Percentiles rank a stretch among this genome's conserved stretches.
phyloP scores from a whole-genome alignment of 1,140 invertebrate species.

The Halesus radiatus region DNA sequence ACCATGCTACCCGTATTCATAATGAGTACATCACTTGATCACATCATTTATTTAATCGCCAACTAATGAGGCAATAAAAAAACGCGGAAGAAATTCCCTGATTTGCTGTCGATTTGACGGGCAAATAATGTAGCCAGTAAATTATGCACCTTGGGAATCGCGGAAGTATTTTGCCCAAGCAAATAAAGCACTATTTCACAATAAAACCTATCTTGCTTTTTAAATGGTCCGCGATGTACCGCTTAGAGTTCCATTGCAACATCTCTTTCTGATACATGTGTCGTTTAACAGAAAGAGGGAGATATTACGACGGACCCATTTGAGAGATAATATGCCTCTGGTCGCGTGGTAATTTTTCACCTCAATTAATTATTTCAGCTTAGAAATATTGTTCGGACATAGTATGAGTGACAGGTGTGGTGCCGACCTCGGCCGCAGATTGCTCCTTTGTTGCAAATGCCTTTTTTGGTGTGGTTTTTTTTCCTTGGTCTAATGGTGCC shows the following conservation, averaged over 20 bases:
- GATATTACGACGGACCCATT: no score
- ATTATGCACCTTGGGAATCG: conserved; percentile 23
- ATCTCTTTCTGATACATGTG: no score
- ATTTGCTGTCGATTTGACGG: conserved; percentile 7
- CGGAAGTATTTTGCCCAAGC: conserved; percentile 10
- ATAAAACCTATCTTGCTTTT: conserved; percentile 11
- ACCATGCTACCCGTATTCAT: not conserved
- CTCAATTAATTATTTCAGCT: not conserved
- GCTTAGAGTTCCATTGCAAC: no score
- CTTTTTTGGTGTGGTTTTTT: not conserved
- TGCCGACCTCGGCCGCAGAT: not conserved
- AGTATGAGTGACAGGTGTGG: not conserved
- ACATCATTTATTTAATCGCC: not conserved
- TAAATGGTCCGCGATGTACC: not conserved
- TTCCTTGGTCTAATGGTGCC: not conserved
- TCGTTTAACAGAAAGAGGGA: no score
- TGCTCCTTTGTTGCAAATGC: not conserved
- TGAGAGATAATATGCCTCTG: no score
- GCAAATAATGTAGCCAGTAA: conserved; percentile 2
- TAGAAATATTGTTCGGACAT: not conserved
- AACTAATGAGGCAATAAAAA: not conserved
- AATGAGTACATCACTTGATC: not conserved
- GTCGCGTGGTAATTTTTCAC: not conserved
- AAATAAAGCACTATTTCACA: conserved; percentile 3
- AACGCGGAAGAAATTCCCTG: conserved; percentile 27